Base-by-base conservation (phyloP, 92 coral and sea anemone genomes). In the Heliopora coerulea region DNA sequence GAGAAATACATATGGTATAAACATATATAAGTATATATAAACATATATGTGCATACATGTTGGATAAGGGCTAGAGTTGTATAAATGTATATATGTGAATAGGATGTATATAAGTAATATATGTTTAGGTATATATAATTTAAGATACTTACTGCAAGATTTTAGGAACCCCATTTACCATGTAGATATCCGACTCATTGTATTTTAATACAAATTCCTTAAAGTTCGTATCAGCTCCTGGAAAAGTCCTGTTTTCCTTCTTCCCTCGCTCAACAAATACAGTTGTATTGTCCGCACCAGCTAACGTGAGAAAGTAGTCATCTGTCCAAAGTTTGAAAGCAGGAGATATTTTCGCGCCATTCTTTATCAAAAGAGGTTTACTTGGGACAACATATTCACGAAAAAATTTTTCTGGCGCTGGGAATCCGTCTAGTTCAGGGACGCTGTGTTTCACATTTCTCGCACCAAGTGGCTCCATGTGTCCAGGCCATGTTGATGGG, bases 91-190 rank as follows among this genome's bases (percentile, higher is more conserved):
- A n/a, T n/a, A n/a, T n/a, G n/a, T n/a, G n/a, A n/a, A n/a, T n/a
- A n/a, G n/a, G n/a, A n/a, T n/a, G n/a, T n/a, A n/a, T n/a, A n/a
- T n/a, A n/a, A n/a, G n/a, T n/a, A n/a, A n/a, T n/a, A n/a, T n/a
- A n/a, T n/a, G n/a, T n/a, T n/a, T n/a, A n/a, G n/a, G n/a, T n/a
- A n/a, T n/a, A n/a, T n/a, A 37, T 26, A 54, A 59, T 10, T 54
- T 54, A 54, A 54, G 5, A n/a, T 54, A 90, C 99, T 88, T 79
- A 95, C 99, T 89, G 96, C 13, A 95, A 61, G 67, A 95, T 90
- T 1, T 88, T 84, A 32, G 91, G 85, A 34, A 95, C 99, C 24
- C 95, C 96, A 64, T 95, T 84, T 1, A 95, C 99, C 99, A 95
- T 88, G 57, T 95, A 95, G 31, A 95, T 84, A 80, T 95, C 99